Evolutionary conservation across 2,888 invertebrate species (phyloP), one percentile per base, ranked within the genome.

Genomic region (Selenia dentaria): DNA sequence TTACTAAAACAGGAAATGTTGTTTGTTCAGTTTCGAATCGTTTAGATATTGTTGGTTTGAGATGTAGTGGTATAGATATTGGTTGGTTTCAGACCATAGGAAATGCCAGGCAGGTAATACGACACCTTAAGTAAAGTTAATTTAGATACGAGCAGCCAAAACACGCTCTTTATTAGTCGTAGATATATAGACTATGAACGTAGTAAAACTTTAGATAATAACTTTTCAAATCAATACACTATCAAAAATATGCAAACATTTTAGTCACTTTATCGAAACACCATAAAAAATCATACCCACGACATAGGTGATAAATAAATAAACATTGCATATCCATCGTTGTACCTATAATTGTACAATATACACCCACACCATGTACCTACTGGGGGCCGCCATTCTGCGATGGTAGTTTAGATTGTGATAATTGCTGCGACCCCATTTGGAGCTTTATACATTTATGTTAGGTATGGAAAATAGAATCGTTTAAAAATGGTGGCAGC

Each of bases 281-380:
- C 6, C 28, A 3, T 5, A 6, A 9, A 1, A 28, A 12, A 22
- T 1, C 28, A 24, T 13, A 20, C 24, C 51, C 6, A 59, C 12
- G 39, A 54, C 64, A 54, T n/a, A n/a, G n/a, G n/a, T 10, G 47
- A 43, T 64, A 54, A 65, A 67, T 63, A 65, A 58, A 62, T 65
- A 63, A 58, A 35, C 35, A 49, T 51, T 49, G 53, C 59, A 62
- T 63, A 60, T 55, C 58, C 62, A 62, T 57, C 36, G 57, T 48
- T 56, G 38, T 34, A 45, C 32, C 48, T 38, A 59, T 56, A 60
- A 60, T 58, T 51, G 27, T 54, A 44, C 32, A 37, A 42, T 6
- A 49, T 27, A 60, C 8, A 49, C 43, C 55, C 10, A 52, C 22
- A 39, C 49, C 37, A 46, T 34, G 44, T 39, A 52, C 33, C 35